Base-by-base conservation (phyloP, 2,888 invertebrate genomes). In the Argyra leucocephala region DNA sequence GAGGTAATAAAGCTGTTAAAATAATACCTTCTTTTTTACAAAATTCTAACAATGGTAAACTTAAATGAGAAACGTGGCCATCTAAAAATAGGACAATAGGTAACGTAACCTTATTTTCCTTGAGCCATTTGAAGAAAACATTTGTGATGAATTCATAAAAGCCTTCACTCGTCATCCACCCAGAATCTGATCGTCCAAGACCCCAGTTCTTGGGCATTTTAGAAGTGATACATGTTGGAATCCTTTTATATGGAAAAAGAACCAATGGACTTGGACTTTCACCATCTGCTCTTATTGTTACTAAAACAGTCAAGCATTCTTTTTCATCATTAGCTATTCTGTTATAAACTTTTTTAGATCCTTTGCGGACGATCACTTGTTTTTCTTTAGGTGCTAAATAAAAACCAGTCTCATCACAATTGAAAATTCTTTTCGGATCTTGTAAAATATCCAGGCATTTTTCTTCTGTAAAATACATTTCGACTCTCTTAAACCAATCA, bases 111-210 rank as follows among this genome's bases (percentile, higher is more conserved):
- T 59, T 59, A 10, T 59, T 2, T 12, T 23, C 12, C 12, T 59
- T n/a, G 7, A 59, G 22, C 77, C 77, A 80, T 48, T 73, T 2
- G 12, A 18, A 26, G 21, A 64, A 64, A 57, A 61, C 15, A 26
- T 57, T 48, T 3, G 61, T 15, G 9, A 61, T 48, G 22, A 26
- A 61, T 57, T 64, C 64, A 21, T 24, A 48, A 57, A 61, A 57
- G 1, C 57, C 18, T 24, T 36, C 61, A 57, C 61, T 5, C 12
- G 26, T 57, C 61, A 61, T 61, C 67, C 23, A 80, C 4, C 78
- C 78, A 63, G 68, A 74, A 15, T 80, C 78, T 3, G 76, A 75
- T 67, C 73, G 75, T 66, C 78, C 79, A 36, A 77, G 65, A 59
- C 74, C 73, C 78, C 78, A 81, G 5, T 18, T 12, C 12, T 10